Conservation (phyloP, 2,113 vertebrate species). For the Xenopus borealis region DNA sequence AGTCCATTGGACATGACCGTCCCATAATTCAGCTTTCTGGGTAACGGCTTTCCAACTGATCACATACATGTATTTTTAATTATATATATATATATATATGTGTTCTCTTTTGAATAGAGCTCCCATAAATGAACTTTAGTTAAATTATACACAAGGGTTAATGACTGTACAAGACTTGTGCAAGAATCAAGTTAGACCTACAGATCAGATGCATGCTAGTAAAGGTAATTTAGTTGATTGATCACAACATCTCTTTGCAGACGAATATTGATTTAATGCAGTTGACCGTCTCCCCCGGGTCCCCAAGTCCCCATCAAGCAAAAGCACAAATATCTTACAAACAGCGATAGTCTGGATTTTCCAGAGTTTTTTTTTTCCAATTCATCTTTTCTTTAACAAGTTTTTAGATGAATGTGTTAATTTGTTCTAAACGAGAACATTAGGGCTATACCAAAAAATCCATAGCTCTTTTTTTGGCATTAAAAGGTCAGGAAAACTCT, state of each 20-base stretch:
- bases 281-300: slow-evolving; percentile 60
- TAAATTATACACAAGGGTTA: slow-evolving; percentile 51
- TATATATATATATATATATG: too few relatives aligned
- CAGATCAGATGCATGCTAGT: slow-evolving; percentile 58
- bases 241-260: slow-evolving; percentile 71
- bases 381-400: slow-evolving; percentile 4
- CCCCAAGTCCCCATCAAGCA: slow-evolving; percentile 52
- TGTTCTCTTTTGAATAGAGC: too few relatives aligned
- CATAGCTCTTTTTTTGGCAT: not conserved
- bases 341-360: slow-evolving; percentile 60
- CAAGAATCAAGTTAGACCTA: slow-evolving; percentile 57
- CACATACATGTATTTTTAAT: too few relatives aligned
- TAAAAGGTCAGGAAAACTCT: slow-evolving; percentile 46
- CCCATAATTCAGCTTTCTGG: too few relatives aligned
- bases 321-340: slow-evolving; percentile 49
- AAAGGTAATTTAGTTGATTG: slow-evolving; percentile 72
- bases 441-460: not conserved
- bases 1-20: too few relatives aligned
- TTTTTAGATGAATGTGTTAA: too few relatives aligned
- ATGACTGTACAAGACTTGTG: slow-evolving; percentile 52
- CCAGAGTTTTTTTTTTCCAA: slow-evolving; percentile 46
- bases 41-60: too few relatives aligned
- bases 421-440: too few relatives aligned
- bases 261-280: slow-evolving; percentile 74
- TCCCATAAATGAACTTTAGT: too few relatives aligned